Percentiles rank a stretch among this genome's conserved stretches.
Evolutionary conservation across 2,113 vertebrate genomes (phyloP).

Genomic region (Nothocercus julius): DNA sequence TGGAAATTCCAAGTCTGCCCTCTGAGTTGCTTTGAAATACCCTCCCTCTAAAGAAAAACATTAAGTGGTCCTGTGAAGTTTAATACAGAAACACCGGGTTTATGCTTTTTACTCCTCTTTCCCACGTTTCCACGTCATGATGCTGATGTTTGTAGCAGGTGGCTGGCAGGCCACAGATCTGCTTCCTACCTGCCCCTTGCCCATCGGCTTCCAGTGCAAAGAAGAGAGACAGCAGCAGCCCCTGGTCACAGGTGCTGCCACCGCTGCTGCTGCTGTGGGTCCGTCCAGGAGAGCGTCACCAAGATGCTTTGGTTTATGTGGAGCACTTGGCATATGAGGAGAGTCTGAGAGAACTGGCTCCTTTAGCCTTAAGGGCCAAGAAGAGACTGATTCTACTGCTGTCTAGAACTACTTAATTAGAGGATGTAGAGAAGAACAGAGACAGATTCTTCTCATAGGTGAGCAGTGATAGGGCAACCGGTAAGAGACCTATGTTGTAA

Average conservation of each 20-base stretch:
- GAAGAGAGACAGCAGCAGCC: accelerated
- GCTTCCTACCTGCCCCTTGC: not conserved
- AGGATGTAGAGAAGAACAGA: not conserved
- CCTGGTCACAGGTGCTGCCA: not conserved
- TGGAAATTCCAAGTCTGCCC: not conserved
- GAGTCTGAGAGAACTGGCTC: not conserved
- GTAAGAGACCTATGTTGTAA: not conserved
- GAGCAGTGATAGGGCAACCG: not conserved
- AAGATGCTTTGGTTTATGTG: not conserved
- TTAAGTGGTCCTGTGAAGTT: not conserved
- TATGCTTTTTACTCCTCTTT: not conserved
- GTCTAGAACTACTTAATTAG: not conserved
- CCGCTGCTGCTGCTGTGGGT: accelerated
- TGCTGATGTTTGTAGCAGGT: not conserved
- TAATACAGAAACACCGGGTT: not conserved
- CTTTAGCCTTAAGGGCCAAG: accelerated
- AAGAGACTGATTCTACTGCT: not conserved
- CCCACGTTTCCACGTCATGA: not conserved
- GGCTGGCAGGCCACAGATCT: not conserved
- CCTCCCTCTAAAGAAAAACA: not conserved
- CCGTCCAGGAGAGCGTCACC: not conserved
- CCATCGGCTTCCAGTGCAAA: accelerated
- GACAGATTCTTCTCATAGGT: not conserved
- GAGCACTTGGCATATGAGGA: not conserved
- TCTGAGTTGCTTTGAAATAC: not conserved